phyloP scores from a whole-genome alignment of 2,888 invertebrate genomes.

The Galerucella nymphaeae region DNA sequence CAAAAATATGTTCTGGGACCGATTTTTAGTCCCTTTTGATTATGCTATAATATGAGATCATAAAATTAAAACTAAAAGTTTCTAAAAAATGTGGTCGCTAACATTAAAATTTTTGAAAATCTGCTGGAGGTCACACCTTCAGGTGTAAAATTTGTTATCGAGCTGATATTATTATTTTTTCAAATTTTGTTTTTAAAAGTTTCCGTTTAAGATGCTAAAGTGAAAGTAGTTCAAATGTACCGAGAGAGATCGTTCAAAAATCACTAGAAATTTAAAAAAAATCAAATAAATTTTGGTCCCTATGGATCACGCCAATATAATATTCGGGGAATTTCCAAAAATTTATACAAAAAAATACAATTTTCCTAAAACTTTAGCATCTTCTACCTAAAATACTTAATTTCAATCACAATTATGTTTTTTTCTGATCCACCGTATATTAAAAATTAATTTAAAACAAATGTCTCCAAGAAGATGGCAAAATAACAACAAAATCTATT shows the following conservation, averaged over 20 bases:
- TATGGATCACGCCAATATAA: conserved; percentile 11
- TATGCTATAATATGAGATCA: conserved; percentile 58
- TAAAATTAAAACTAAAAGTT: conserved; percentile 40
- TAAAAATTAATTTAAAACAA: neutral
- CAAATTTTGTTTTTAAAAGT: neutral
- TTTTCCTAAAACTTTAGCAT: neutral
- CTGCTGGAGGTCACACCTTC: conserved; percentile 11
- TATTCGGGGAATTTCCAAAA: neutral
- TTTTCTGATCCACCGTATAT: conserved; percentile 10
- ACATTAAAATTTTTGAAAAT: conserved; percentile 24
- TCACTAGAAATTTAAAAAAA: neutral
- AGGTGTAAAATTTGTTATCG: conserved; percentile 10
- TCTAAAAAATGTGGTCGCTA: conserved; percentile 21
- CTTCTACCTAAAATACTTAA: conserved; percentile 6
- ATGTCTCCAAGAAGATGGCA: conserved; percentile 3
- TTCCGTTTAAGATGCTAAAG: conserved; percentile 1
- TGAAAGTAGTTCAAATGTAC: neutral
- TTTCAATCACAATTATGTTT: conserved; percentile 11
- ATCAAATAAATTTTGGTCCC: conserved; percentile 9
- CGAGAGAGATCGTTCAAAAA: neutral
- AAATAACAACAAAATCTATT: neutral
- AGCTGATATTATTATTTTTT: conserved; percentile 29
- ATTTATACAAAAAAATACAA: neutral
- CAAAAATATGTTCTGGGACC: conserved; percentile 59
- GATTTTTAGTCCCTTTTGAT: conserved; percentile 54